phyloP scores from a whole-genome alignment of 2,888 invertebrate species.

The Hyles lineata region DNA sequence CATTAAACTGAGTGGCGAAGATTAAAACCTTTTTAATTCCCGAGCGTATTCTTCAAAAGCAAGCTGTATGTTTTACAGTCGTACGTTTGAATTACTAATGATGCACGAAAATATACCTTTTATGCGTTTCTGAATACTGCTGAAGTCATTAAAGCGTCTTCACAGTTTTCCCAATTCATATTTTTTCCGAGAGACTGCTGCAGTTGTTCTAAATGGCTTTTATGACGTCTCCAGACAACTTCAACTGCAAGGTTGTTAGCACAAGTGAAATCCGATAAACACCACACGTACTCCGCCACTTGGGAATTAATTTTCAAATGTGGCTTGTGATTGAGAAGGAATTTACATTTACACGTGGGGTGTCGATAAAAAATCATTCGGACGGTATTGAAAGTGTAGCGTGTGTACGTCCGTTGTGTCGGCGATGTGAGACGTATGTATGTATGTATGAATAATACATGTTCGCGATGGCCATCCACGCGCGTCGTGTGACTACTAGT shows the following conservation, averaged over 20 bases:
- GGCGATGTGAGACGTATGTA: conserved; percentile 1
- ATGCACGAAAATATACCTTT: conserved; percentile 7
- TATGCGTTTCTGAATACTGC: background rate
- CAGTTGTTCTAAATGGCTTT: conserved; percentile 17
- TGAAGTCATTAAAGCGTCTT: conserved; percentile 17
- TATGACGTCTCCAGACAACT: conserved; percentile 9
- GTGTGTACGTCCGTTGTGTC: background rate
- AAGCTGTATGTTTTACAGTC: conserved; percentile 1
- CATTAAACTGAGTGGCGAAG: conserved; percentile 7
- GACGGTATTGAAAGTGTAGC: background rate
- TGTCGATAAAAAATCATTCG: conserved; percentile 8
- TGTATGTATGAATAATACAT: conserved; percentile 35
- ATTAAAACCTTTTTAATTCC: background rate
- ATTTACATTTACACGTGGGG: conserved; percentile 3
- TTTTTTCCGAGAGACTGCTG: conserved; percentile 18
- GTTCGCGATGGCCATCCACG: conserved; percentile 53
- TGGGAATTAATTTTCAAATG: conserved; percentile 17
- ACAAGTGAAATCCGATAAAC: conserved; percentile 25
- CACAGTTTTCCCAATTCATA: conserved; percentile 7
- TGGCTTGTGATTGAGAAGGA: background rate
- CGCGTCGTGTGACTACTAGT: conserved; percentile 53
- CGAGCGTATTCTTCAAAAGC: background rate
- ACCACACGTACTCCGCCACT: conserved; percentile 8
- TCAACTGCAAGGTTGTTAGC: conserved; percentile 21
- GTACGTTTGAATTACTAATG: conserved; percentile 21